Evolutionary conservation across 2,888 invertebrate genomes (phyloP).

Genomic region (Agriopis aurantiaria): DNA sequence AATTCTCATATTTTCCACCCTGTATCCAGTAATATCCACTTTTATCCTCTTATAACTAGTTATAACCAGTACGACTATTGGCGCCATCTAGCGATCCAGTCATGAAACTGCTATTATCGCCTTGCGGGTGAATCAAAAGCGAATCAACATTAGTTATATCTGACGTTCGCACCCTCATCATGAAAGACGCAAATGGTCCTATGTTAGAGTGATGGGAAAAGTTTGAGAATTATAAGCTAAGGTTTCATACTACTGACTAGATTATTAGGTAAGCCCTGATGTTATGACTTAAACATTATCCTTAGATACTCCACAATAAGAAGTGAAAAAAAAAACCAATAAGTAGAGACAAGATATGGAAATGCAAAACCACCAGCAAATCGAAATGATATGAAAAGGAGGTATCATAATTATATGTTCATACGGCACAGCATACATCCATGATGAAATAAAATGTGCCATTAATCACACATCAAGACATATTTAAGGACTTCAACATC

Average conservation of each 20-base stretch:
- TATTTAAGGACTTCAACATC: too few species aligned
- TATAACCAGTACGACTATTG: slow-evolving; percentile 49
- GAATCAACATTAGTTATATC: slow-evolving; percentile 83
- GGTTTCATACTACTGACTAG: slow-evolving; percentile 7
- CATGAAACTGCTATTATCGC: slow-evolving; percentile 80
- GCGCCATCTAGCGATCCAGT: slow-evolving; percentile 67
- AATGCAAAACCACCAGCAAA: too few species aligned
- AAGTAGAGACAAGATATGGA: too few species aligned
- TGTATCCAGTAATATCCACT: slow-evolving; percentile 51
- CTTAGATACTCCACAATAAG: background rate
- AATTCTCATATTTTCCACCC: slow-evolving; percentile 64
- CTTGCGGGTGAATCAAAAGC: slow-evolving; percentile 78
- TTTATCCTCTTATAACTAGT: slow-evolving; percentile 47
- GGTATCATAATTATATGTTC: too few species aligned
- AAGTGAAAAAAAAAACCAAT: background rate
- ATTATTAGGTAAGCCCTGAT: background rate
- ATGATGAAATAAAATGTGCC: too few species aligned
- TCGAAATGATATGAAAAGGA: too few species aligned
- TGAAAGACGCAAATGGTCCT: slow-evolving; percentile 67
- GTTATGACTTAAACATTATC: background rate
- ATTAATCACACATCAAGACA: too few species aligned
- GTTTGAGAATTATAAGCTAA: slow-evolving; percentile 53
- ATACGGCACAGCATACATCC: too few species aligned
- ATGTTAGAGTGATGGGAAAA: slow-evolving; percentile 75
- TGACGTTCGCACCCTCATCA: slow-evolving; percentile 79